Base-by-base conservation (phyloP, 1,140 invertebrate species). In the Geopemphigus sp. region DNA sequence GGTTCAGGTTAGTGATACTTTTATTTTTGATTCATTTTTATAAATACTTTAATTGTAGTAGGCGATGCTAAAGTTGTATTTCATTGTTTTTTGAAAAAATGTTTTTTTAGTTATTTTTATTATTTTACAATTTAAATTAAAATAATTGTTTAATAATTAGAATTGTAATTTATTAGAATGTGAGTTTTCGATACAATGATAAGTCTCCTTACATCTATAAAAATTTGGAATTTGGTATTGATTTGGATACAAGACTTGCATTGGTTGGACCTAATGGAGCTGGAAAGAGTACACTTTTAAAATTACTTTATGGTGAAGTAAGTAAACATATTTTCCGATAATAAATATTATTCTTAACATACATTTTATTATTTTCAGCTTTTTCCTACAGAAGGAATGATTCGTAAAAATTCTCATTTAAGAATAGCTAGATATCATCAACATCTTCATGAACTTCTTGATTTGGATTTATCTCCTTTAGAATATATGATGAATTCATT, bases 401-500 rank as follows among this genome's bases (percentile, higher is more conserved):
- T 99, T 83, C 90, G 98, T 82, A 95, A 96, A 87, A 97, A 99
- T 87, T 97, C 96, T 12, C 98, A 99, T 89, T 87, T 99, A 83
- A 91, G 96, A 82, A 97, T 99, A 83, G 97, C 96, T 4, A 90
- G 97, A 83, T 99, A 99, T 87, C 98, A 99, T 86, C 98, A 99
- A 87, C 98, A 99, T 90, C 88, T 99, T 80, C 96, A 98, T 83
- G 98, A 99, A 86, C 88, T 98, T 29, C 87, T 99, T 3, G 97
- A 99, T 85, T 85, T 99, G 82, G 95, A 99, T 84, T 86, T 96
- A 76, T 96, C 95, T 24, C 97, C 98, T 11, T 86, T 99, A 15
- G 97, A 99, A 82, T 99, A 98, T 85, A 99, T 99, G 98, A 93
- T 99, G 93, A 93, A 92, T 84, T 90, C 91, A 82, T 99, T 98